Evolutionary conservation across 2,797 vertebrate species (phyloP), one percentile per base, ranked within the genome.

Genomic region (Mormyrus proboscirostris): DNA sequence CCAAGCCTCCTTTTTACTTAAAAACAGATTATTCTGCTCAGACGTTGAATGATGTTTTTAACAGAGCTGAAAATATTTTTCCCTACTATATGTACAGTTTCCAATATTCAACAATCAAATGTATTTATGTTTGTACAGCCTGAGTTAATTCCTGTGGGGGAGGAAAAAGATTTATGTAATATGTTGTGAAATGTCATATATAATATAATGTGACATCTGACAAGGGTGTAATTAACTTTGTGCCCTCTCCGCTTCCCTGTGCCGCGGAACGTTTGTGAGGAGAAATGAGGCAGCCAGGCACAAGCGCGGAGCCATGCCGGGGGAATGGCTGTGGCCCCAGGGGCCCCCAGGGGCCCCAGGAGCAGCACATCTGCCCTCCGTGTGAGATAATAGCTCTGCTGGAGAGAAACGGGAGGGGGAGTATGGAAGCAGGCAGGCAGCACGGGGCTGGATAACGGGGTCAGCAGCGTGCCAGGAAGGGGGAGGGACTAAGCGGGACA

Each of bases 351-450:
- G 69, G 55, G 53, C 55, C 19, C 69, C n/a, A 50, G 57, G 38
- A n/a, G 89, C 86, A 38, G 44, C 12, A 1, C 41, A 22, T 41
- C 87, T 12, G 65, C 53, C 22, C 25, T 25, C 85, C 25, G 50
- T 49, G 87, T 2, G 16, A 76, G 89, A 87, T 89, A 87, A 89
- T 73, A 25, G 89, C 85, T 55, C 50, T 87, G 29, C 65, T 57
- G 65, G 84, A 59, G 41, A 73, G n/a, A 14, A 53, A 38, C 14
- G 2, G 62, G 47, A 3, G 83, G 25, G 49, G 25, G 25, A 25
- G 85, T 22, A 51, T 55, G 69, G 41, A 88, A 38, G 25, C 10
- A 7, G 65, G 33, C 57, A n/a, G 84, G 49, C 76, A 49, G 83
- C 49, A 29, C 6, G 29, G 3, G 29, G 50, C 49, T 22, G 25